Evolutionary conservation across 1,140 invertebrate species (phyloP).

Genomic region (Polypedilum pembai): DNA sequence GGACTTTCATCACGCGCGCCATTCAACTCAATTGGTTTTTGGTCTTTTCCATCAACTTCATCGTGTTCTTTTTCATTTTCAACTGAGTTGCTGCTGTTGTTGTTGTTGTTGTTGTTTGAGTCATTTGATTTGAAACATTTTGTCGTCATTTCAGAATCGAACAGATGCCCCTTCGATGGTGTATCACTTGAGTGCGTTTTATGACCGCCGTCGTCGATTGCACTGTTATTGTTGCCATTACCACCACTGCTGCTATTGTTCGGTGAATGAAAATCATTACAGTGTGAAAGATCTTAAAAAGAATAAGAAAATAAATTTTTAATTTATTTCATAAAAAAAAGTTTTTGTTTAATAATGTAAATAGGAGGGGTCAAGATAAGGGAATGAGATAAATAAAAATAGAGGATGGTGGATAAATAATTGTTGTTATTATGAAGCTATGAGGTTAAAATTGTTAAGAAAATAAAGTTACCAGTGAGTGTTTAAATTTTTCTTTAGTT

Average conservation of each 20-base stretch:
- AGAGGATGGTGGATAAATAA: not conserved
- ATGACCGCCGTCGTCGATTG: not conserved
- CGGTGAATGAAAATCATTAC: not conserved
- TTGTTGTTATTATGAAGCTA: too few relatives aligned
- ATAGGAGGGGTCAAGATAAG: not conserved
- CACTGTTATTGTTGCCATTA: not conserved
- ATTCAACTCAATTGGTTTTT: not conserved
- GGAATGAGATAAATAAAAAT: not conserved
- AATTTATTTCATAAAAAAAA: slow-evolving; percentile 33
- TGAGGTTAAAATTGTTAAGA: too few relatives aligned
- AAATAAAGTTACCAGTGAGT: too few relatives aligned
- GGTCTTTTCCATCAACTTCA: not conserved
- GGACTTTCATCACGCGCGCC: not conserved
- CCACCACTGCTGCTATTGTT: not conserved
- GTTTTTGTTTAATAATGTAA: slow-evolving; percentile 33
- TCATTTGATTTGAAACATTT: slow-evolving; percentile 14
- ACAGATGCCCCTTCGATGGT: slow-evolving; percentile 4
- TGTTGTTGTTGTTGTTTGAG: not conserved
- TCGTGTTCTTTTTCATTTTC: not conserved
- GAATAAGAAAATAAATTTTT: not conserved
- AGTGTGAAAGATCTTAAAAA: slow-evolving; percentile 13
- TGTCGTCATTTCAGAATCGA: slow-evolving; percentile 1
- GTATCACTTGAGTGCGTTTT: slow-evolving; percentile 10
- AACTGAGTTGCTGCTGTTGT: not conserved
- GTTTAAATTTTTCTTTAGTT: too few relatives aligned